Conservation (phyloP, 2,888 invertebrate species). For the Eurytoma californica region DNA sequence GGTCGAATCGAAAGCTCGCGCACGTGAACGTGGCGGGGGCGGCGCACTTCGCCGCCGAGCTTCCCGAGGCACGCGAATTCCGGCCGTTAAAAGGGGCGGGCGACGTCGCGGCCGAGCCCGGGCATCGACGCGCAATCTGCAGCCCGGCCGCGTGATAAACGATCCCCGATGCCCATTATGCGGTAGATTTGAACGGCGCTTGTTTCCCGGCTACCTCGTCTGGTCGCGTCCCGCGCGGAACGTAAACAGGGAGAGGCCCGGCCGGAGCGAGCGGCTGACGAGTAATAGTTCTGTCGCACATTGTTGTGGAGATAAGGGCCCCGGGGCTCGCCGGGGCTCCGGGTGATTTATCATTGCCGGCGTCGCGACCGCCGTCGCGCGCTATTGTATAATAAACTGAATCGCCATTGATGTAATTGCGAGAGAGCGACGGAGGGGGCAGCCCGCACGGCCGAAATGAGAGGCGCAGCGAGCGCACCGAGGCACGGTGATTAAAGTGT, state of each 20-base stretch:
- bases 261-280: constrained; percentile 51
- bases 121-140: not conserved
- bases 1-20: no score
- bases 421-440: not conserved
- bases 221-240: not conserved
- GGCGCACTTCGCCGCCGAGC: no score
- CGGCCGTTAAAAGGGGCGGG: constrained; percentile 16
- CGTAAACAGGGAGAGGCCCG: constrained; percentile 10
- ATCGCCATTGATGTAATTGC: constrained; percentile 64
- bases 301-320: constrained; percentile 65
- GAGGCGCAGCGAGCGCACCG: constrained; percentile 25
- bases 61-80: not conserved
- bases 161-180: constrained; percentile 59
- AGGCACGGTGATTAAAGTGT: constrained; percentile 8
- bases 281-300: constrained; percentile 65
- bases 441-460: constrained; percentile 36
- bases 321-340: constrained; percentile 26
- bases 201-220: constrained; percentile 49
- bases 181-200: constrained; percentile 60
- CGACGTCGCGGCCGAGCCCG: constrained; percentile 11
- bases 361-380: constrained; percentile 2
- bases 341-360: constrained; percentile 62
- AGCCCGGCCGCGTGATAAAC: constrained; percentile 59
- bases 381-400: constrained; percentile 64
- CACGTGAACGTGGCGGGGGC: no score